Evolutionary conservation across 2,888 invertebrate genomes (phyloP).

Genomic region (Agonopterix alstromeriana): DNA sequence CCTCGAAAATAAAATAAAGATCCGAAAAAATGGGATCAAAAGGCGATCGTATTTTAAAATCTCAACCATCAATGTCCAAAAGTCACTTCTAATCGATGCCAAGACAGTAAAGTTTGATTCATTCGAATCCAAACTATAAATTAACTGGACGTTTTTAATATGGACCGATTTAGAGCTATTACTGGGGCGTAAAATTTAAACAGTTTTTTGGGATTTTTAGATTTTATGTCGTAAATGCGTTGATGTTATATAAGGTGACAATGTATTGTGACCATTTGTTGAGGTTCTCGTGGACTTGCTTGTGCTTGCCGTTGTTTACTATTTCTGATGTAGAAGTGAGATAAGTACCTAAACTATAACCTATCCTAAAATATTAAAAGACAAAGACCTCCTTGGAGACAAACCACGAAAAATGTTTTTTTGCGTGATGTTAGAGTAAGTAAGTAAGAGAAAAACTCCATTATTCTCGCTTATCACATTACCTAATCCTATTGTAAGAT

Average conservation of each 20-base stretch:
- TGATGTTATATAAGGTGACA: conserved; percentile 32
- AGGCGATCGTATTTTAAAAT: conserved; percentile 50
- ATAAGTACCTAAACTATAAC: no score
- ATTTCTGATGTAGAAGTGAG: no score
- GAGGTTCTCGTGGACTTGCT: neutral
- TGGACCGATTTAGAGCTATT: conserved; percentile 66
- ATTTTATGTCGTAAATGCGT: conserved; percentile 38
- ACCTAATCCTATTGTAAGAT: no score
- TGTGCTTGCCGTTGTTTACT: no score
- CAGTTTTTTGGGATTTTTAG: conserved; percentile 22
- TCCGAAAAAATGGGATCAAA: conserved; percentile 60
- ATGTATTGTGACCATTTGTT: conserved; percentile 28
- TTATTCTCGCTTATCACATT: no score
- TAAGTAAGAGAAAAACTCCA: no score
- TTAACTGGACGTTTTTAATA: conserved; percentile 60
- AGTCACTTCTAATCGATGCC: conserved; percentile 42
- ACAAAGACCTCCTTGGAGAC: no score
- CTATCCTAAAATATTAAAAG: no score
- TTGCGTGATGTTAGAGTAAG: no score
- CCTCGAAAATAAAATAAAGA: conserved; percentile 19
- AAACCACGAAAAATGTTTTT: no score
- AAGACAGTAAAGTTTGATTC: conserved; percentile 61
- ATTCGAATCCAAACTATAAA: conserved; percentile 50
- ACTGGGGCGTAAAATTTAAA: conserved; percentile 53
- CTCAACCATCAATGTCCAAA: conserved; percentile 46